phyloP scores from a whole-genome alignment of 2,113 vertebrate species.

The Anoura caudifer region DNA sequence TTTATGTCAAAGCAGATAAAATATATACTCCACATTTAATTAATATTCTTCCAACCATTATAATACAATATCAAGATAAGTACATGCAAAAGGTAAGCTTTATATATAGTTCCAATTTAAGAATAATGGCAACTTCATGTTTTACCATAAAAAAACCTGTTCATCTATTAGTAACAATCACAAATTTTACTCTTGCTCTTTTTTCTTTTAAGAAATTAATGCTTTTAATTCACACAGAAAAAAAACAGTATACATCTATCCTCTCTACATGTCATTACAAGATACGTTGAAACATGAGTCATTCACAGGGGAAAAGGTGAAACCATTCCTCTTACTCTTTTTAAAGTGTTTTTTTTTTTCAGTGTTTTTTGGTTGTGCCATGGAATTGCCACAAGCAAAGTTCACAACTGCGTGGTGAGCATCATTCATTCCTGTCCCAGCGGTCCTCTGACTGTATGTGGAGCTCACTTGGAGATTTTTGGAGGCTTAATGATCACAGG shows the following conservation, averaged over 20 bases:
- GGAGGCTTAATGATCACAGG: neutral
- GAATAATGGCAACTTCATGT: neutral
- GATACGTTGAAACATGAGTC: neutral
- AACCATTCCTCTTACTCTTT: neutral
- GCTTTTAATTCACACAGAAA: neutral
- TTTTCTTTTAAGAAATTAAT: neutral
- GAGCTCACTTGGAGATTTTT: neutral
- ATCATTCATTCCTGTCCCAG: neutral
- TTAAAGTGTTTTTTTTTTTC: neutral
- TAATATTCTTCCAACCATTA: neutral
- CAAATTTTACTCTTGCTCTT: neutral
- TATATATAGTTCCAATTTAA: neutral
- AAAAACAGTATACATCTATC: neutral
- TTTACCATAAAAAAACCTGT: neutral
- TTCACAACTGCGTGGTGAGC: neutral
- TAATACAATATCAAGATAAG: neutral
- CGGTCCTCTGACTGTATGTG: neutral
- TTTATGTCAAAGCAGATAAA: neutral
- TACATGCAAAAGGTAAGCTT: neutral
- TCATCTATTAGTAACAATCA: neutral
- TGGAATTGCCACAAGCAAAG: rapidly evolving
- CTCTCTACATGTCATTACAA: neutral
- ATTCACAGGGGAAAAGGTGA: neutral
- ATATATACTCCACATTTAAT: neutral
- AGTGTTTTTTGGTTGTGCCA: neutral